Conservation (phyloP, 2,113 vertebrate genomes). For the Mus pahari region DNA sequence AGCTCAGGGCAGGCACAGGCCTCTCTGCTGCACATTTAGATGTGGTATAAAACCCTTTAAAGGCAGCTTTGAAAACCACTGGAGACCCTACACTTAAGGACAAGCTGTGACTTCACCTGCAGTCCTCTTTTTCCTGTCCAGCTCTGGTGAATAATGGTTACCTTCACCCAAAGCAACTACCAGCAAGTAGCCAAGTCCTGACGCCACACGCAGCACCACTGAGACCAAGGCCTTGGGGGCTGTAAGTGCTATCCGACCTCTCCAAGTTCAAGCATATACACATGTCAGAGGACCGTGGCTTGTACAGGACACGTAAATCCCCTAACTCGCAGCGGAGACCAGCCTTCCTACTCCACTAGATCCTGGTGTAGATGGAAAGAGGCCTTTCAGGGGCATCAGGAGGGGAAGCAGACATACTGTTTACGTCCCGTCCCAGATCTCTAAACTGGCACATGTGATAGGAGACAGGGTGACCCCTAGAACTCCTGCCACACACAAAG, state of each 20-base stretch:
- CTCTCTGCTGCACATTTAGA: not conserved
- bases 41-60: not conserved
- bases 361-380: rapidly evolving
- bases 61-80: not conserved
- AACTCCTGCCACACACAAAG: not conserved
- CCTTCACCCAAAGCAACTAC: not conserved
- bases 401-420: not conserved
- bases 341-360: not conserved
- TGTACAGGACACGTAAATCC: not conserved
- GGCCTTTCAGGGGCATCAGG: not conserved
- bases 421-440: not conserved
- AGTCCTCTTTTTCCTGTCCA: not conserved
- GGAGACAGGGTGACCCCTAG: not conserved
- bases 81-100: not conserved
- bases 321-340: not conserved
- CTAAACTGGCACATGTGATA: not conserved
- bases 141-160: not conserved
- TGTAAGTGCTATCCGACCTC: not conserved
- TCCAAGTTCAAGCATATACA: not conserved
- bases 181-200: not conserved
- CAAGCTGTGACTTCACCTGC: not conserved
- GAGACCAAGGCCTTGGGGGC: not conserved
- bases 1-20: not conserved
- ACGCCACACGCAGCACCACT: not conserved
- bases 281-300: not conserved